Conservation (phyloP, 2,888 invertebrate species). For the Formica aserva region DNA sequence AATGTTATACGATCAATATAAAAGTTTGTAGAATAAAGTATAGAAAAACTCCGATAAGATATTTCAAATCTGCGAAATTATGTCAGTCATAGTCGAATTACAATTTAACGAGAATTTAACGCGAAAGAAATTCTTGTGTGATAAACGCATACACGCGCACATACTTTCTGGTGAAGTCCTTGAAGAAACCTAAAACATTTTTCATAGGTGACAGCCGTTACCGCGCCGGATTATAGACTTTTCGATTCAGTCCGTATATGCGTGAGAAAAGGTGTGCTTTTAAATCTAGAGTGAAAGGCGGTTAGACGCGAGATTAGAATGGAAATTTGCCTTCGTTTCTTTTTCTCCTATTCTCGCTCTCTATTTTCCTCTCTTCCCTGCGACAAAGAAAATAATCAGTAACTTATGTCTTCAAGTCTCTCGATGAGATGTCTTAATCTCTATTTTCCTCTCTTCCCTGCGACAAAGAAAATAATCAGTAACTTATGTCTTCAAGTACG, state of each 20-base stretch:
- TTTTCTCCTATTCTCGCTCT: not conserved
- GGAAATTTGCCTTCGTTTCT: conserved; percentile 24
- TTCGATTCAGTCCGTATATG: conserved; percentile 14
- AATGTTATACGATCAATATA: not conserved
- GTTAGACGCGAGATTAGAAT: conserved; percentile 3
- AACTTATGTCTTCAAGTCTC: no score
- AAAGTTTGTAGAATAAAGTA: not conserved
- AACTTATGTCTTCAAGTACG: no score
- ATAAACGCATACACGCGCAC: not conserved
- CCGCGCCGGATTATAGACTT: conserved; percentile 18
- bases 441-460: not conserved
- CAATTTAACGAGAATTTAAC: conserved; percentile 41
- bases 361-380: not conserved
- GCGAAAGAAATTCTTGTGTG: not conserved
- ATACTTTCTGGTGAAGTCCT: not conserved
- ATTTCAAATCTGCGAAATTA: conserved; percentile 26
- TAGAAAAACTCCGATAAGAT: conserved; percentile 33
- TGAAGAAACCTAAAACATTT: not conserved
- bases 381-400: conserved; percentile 50
- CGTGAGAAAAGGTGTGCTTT: conserved; percentile 4
- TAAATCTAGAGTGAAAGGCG: not conserved
- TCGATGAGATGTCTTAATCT: no score
- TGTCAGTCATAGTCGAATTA: conserved; percentile 41
- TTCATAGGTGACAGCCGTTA: conserved; percentile 19
- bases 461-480: conserved; percentile 50